These are phyloP conservation scores for Toxotes lorentzi DNA, from an alignment of 2,797 vertebrate genomes.

Conservation along the genomic window DNA sequence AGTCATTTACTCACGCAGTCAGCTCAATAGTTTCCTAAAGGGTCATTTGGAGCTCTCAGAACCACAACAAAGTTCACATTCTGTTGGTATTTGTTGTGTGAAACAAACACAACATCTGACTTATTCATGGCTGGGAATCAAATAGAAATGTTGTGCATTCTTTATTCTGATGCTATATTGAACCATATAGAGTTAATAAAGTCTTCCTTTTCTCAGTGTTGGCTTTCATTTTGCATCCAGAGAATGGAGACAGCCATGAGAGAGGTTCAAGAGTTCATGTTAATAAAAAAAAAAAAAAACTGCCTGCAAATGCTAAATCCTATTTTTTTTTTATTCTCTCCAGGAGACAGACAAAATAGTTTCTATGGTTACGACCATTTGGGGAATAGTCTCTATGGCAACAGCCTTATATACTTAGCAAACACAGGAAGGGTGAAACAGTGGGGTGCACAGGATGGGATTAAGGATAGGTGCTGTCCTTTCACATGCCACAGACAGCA, in stretches of 20 bases:
- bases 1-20: conserved; percentile 12
- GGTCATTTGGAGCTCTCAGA: conserved; percentile 9
- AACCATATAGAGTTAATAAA: conserved; percentile 9
- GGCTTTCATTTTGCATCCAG: conserved; percentile 42
- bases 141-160: background rate
- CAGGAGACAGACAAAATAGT: conserved; percentile 60
- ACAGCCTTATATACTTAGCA: conserved; percentile 69
- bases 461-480: conserved; percentile 30
- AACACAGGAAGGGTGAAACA: conserved; percentile 52
- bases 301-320: conserved; percentile 28
- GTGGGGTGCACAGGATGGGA: conserved; percentile 24
- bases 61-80: background rate
- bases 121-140: background rate
- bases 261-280: conserved; percentile 75
- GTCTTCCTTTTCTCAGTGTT: background rate
- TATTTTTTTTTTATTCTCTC: conserved; percentile 28
- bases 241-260: conserved; percentile 21
- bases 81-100: background rate
- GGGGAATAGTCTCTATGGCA: conserved; percentile 77
- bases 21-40: conserved; percentile 25
- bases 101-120: background rate
- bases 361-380: conserved; percentile 81
- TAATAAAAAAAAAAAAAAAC: background rate
- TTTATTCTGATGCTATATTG: conserved; percentile 8
- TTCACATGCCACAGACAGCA: conserved; percentile 35